Evolutionary conservation across 1,140 invertebrate genomes (phyloP), one percentile per base, ranked within the genome.

Genomic region (Caenorhabditis brenneri): DNA sequence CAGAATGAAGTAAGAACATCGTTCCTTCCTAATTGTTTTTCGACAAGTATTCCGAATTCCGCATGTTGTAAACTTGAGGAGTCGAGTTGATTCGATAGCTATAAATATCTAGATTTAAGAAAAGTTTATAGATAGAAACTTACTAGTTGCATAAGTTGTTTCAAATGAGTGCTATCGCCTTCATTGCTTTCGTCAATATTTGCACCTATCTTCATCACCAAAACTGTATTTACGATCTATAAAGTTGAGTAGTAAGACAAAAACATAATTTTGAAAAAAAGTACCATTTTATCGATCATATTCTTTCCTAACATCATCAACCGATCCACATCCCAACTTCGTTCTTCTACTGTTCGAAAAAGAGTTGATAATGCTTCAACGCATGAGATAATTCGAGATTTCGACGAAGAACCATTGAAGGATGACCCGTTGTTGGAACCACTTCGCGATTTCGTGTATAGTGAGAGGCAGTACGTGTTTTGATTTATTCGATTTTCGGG

Each of bases 1-100:
- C 88, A 88, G 60, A 88, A 88, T 16, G 83, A 48, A n/a, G 48
- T 69, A n/a, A 88, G n/a, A 22, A 88, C 49, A 53, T 80, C 51
- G 6, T 22, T 51, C 39, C 51, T 80, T 33, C 48, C 48, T 12
- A 80, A 19, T 55, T 39, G 33, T 27, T 53, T 79, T 19, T 36
- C 82, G 5, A 79, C 60, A 15, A 83, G 27, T n/a, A 80, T 24
- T 19, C 33, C 85, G 9, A 86, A 74, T 12, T 58, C 39, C 0
- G 39, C 74, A 79, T 86, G 85, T 16, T 86, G 48, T 15, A 33
- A 31, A 31, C 79, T 51, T n/a, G 85, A 51, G 16, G 49, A 46
- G 16, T 84, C 79, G 24, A 86, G 22, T 85, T 86, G 85, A 27
- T 24, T 22, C 12, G 79, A 49, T 39, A 86, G 42, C 85, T 86